Evolutionary conservation across 2,113 vertebrate genomes (phyloP).

Genomic region (Gymnorhina tibicen): DNA sequence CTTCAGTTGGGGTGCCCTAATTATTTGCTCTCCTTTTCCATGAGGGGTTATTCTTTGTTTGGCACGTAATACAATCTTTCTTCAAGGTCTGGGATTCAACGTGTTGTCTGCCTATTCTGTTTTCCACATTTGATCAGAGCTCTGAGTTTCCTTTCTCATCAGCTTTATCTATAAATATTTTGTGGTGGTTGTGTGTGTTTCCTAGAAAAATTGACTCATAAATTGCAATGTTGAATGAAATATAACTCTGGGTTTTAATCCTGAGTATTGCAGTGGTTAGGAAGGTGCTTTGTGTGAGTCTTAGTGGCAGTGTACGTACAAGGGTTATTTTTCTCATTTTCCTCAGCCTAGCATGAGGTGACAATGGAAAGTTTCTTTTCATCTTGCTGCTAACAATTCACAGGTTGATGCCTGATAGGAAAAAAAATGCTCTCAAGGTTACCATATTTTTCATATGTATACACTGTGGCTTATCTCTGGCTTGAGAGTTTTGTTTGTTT

Average conservation of each 20-base stretch:
- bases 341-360: not conserved
- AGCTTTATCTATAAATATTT: not conserved
- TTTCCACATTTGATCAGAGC: not conserved
- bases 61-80: not conserved
- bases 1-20: not conserved
- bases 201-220: not conserved
- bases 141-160: not conserved
- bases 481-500: conserved; percentile 42
- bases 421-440: not conserved
- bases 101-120: not conserved
- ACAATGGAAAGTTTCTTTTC: not conserved
- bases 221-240: not conserved
- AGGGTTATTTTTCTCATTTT: not conserved
- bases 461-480: conserved; percentile 33
- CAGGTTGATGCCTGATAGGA: not conserved
- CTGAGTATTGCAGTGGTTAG: not conserved
- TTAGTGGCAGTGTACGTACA: not conserved
- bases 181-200: not conserved
- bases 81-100: not conserved
- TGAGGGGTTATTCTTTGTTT: not conserved
- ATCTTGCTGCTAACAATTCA: not conserved
- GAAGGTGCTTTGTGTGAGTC: not conserved
- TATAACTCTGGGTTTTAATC: not conserved
- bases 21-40: not conserved
- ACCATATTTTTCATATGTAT: not conserved